These are phyloP conservation scores for Platorchestia sp. DNA, from an alignment of 1,140 invertebrate species.

Conservation along the genomic window DNA sequence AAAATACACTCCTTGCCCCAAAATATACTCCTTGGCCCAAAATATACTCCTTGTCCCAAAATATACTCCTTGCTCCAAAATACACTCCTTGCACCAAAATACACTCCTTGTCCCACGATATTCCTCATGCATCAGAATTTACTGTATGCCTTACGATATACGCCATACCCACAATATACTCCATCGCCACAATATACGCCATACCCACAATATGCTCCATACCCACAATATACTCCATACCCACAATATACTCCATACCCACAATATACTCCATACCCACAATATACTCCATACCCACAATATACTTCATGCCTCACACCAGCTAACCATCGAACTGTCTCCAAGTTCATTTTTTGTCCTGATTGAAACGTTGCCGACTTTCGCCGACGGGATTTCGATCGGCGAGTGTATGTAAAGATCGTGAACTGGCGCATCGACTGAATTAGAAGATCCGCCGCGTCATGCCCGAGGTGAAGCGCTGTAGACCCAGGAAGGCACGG, in stretches of 20 bases:
- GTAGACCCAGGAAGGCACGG: background rate
- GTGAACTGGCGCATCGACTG: slow-evolving; percentile 30
- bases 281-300: background rate
- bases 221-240: too few relatives aligned
- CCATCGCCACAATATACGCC: background rate
- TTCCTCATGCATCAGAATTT: background rate
- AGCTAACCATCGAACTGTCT: background rate
- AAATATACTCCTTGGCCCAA: too few relatives aligned
- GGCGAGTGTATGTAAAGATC: background rate
- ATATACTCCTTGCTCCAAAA: background rate
- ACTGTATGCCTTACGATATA: background rate
- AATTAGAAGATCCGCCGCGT: background rate
- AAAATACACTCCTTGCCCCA: too few relatives aligned
- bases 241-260: too few relatives aligned
- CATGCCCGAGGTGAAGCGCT: background rate
- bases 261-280: too few relatives aligned
- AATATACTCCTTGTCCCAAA: background rate
- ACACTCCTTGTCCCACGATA: background rate
- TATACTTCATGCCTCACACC: background rate
- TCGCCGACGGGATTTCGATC: background rate
- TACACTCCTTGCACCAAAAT: background rate
- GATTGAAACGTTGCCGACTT: background rate
- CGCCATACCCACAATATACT: background rate
- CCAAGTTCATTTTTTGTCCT: background rate
- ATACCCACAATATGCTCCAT: background rate